A percentile compares a stretch with the other conserved stretches of the same genome.
phyloP scores from a whole-genome alignment of 2,888 invertebrate species.

The Dynastes tityus region DNA sequence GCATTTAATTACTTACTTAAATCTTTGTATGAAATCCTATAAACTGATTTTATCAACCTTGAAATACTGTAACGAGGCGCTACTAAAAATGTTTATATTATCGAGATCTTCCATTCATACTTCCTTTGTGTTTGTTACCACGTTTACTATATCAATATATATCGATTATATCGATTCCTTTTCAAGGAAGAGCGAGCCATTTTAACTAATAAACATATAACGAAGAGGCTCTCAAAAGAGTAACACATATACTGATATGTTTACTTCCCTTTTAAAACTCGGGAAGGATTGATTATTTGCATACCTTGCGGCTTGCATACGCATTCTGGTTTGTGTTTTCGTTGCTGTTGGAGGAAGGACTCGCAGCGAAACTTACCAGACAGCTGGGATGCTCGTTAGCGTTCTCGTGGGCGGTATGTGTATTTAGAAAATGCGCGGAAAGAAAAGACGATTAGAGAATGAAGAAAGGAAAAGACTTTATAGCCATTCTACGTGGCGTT shows the following conservation, averaged over 20 bases:
- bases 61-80: too few species aligned
- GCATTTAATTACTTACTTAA: too few species aligned
- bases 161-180: too few species aligned
- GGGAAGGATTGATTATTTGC: conserved; percentile 50
- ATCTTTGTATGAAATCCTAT: too few species aligned
- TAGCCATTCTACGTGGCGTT: conserved; percentile 16
- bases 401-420: conserved; percentile 36
- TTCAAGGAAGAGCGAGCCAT: too few species aligned
- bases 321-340: conserved; percentile 51
- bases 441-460: background rate
- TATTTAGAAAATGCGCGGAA: conserved; percentile 29
- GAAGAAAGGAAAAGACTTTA: conserved; percentile 20
- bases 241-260: conserved; percentile 14
- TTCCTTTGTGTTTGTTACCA: too few species aligned
- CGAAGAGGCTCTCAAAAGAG: background rate
- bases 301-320: conserved; percentile 51
- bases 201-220: too few species aligned
- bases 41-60: too few species aligned
- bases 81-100: too few species aligned
- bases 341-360: conserved; percentile 28
- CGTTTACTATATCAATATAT: too few species aligned
- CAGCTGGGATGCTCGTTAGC: conserved; percentile 48
- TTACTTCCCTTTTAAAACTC: conserved; percentile 40
- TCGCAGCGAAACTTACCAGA: conserved; percentile 51
- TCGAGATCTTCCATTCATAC: too few species aligned